These are phyloP conservation scores for Pygocentrus nattereri DNA, from an alignment of 2,797 vertebrate species.

Conservation along the genomic window DNA sequence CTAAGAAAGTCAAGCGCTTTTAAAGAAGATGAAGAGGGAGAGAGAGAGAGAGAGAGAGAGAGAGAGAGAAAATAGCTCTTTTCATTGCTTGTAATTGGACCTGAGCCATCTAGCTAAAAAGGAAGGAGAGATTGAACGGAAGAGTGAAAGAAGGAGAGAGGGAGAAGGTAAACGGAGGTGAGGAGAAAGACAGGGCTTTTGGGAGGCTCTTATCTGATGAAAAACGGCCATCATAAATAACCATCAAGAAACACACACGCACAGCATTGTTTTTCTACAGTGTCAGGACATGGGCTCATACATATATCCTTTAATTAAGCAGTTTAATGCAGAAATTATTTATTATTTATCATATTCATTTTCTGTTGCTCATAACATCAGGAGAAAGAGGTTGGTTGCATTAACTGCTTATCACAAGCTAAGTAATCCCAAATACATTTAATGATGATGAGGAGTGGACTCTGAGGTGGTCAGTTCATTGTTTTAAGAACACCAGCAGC, in stretches of 20 bases:
- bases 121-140: slow-evolving; percentile 6
- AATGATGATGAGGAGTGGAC: too few species aligned
- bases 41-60: neutral
- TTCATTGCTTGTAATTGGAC: slow-evolving; percentile 49
- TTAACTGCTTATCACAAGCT: too few species aligned
- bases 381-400: too few species aligned
- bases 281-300: too few species aligned
- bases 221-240: slow-evolving; percentile 55
- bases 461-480: too few species aligned
- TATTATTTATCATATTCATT: too few species aligned
- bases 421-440: too few species aligned
- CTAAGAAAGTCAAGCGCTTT: neutral
- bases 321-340: too few species aligned
- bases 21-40: neutral
- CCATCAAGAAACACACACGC: slow-evolving; percentile 52
- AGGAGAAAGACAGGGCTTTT: slow-evolving; percentile 42
- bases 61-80: neutral
- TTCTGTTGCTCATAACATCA: too few species aligned
- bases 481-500: too few species aligned
- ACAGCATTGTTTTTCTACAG: slow-evolving; percentile 12
- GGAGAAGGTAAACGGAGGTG: slow-evolving; percentile 22
- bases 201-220: slow-evolving; percentile 55
- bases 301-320: too few species aligned
- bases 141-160: neutral
- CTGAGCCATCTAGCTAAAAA: slow-evolving; percentile 21